Percentiles rank a stretch among this genome's conserved stretches.
Conservation (phyloP, 2,888 invertebrate genomes). For the Chymomyza procnemis region DNA sequence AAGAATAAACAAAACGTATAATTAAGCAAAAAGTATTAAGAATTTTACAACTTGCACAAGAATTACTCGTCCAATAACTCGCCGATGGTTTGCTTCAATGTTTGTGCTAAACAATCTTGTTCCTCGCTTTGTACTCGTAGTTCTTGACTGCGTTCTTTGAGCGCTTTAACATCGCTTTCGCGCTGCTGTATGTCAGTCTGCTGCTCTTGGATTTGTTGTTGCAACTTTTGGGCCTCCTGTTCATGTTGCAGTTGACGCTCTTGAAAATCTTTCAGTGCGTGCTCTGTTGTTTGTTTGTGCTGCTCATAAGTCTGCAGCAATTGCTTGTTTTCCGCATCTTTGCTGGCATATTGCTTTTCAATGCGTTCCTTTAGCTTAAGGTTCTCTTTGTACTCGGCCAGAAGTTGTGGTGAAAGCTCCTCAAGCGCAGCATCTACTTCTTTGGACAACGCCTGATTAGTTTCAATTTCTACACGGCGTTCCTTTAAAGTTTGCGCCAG, state of each 20-base stretch:
- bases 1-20: not conserved
- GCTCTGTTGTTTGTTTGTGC: slow-evolving; percentile 13
- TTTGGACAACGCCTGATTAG: slow-evolving; percentile 6
- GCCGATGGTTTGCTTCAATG: not conserved
- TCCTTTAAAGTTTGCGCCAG: slow-evolving; percentile 9
- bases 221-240: slow-evolving; percentile 12
- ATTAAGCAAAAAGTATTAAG: not conserved
- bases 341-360: slow-evolving; percentile 21
- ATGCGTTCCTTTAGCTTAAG: slow-evolving; percentile 28
- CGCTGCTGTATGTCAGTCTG: slow-evolving; percentile 4
- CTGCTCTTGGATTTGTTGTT: slow-evolving; percentile 6
- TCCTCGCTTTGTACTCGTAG: not conserved
- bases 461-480: not conserved
- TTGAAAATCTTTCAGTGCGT: slow-evolving; percentile 21
- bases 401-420: not conserved
- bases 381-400: slow-evolving; percentile 7
- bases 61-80: not conserved
- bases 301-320: slow-evolving; percentile 4
- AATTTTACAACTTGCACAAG: not conserved
- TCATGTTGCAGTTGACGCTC: slow-evolving; percentile 17
- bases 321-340: slow-evolving; percentile 19
- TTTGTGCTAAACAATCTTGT: not conserved
- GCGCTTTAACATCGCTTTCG: not conserved
- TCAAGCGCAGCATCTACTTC: not conserved
- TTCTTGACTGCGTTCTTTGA: slow-evolving; percentile 9